Evolutionary conservation across 2,797 vertebrate genomes (phyloP), one percentile per base, ranked within the genome.

Genomic region (Cygnus olor): DNA sequence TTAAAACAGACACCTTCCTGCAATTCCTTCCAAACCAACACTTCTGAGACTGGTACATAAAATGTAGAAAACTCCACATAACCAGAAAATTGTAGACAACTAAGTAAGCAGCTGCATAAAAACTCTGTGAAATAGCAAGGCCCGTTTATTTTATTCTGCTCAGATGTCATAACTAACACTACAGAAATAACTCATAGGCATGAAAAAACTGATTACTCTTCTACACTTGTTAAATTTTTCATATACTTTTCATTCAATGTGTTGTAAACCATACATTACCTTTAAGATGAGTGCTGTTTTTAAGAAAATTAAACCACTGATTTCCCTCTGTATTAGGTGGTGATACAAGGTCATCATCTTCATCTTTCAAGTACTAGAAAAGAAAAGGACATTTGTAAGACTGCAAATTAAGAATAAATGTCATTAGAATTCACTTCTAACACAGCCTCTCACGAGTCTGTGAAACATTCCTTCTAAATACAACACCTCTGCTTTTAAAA

Each of bases 261-360:
- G 34, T 54, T 45, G 54, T 28, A 42, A 78, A 88, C 47, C 8
- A 79, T 0, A 36, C 14, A 0, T 89, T 97, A 99, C 99, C 99
- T 98, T 99, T 99, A 65, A 99, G 97, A 76, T 99, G 98, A 68
- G 94, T 97, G 97, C 98, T 99, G 42, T 98, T 98, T 91, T 99
- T 98, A 86, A 99, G 97, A 80, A 99, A 99, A 93, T 97, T 98
- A 88, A 99, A 98, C 99, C 99, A 99, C 95, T 99, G 99, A 96
- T 99, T 99, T 78, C 99, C 99, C 36, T 99, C 98, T 14, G 98
- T 99, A 96, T 99, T 99, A 56, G 99, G 99, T 5, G 99, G 99
- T 57, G 99, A 99, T 64, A 99, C 98, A 1, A 99, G 98, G 83
- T 99, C 99, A 66, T 99, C 99, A 69, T 99, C 99, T 98, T 99